These are phyloP conservation scores for Lagopus muta DNA, from an alignment of 2,113 vertebrate genomes.

Conservation along the genomic window DNA sequence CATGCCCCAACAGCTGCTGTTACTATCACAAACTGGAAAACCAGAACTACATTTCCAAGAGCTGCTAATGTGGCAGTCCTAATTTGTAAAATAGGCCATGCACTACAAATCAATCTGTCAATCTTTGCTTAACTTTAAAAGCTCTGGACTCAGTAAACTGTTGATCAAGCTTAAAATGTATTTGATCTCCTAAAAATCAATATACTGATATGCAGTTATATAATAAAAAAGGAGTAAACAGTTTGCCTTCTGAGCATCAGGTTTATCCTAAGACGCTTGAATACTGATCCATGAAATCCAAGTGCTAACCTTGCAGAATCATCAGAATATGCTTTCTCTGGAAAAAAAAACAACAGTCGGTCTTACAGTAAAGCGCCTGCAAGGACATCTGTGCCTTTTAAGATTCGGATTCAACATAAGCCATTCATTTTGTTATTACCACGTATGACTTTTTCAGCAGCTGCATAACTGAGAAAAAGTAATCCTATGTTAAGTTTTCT, in stretches of 20 bases:
- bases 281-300: background rate
- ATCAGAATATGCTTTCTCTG: background rate
- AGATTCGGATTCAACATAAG: background rate
- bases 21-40: background rate
- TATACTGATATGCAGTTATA: background rate
- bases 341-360: background rate
- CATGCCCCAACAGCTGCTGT: background rate
- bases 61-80: background rate
- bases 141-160: background rate
- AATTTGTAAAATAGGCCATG: background rate
- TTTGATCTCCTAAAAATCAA: background rate
- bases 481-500: background rate
- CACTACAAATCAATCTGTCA: background rate
- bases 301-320: background rate
- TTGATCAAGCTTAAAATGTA: background rate
- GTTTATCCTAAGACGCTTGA: background rate
- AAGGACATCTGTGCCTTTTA: background rate
- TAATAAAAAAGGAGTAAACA: background rate
- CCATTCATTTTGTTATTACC: background rate
- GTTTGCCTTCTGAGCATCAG: background rate
- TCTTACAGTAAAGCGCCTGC: background rate
- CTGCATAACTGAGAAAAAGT: background rate
- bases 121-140: background rate
- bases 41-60: background rate
- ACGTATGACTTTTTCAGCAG: background rate